These are phyloP conservation scores for Anodontia alba DNA, from an alignment of 2,888 invertebrate species.

Conservation along the genomic window DNA sequence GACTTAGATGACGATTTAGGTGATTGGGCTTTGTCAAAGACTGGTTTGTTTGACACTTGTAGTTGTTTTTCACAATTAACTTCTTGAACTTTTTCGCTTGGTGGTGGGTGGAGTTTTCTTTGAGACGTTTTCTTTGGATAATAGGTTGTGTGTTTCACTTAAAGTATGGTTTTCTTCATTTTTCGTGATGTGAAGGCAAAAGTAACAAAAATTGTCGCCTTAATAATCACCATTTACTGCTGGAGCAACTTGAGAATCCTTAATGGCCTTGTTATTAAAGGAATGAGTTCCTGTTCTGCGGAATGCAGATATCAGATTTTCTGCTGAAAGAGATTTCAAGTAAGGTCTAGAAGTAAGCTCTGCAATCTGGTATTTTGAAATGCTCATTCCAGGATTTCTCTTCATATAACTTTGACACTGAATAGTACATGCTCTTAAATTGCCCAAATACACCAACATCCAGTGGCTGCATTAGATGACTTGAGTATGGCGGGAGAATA, in stretches of 20 bases:
- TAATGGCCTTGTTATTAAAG: conserved; percentile 14
- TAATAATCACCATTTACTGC: too few species aligned
- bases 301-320: conserved; percentile 46
- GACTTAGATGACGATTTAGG: background rate
- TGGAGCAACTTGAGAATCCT: conserved; percentile 19
- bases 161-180: background rate
- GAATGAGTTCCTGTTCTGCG: conserved; percentile 35
- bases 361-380: conserved; percentile 45
- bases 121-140: too few species aligned
- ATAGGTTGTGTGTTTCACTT: background rate
- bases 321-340: conserved; percentile 32
- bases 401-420: conserved; percentile 47
- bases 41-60: background rate
- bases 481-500: background rate
- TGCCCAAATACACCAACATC: background rate
- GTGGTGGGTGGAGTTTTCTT: background rate
- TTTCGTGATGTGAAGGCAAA: too few species aligned
- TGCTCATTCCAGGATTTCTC: conserved; percentile 31
- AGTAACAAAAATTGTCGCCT: too few species aligned
- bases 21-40: background rate
- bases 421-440: conserved; percentile 22
- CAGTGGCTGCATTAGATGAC: background rate
- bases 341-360: conserved; percentile 41
- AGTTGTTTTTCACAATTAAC: background rate
- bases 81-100: background rate